phyloP scores from a whole-genome alignment of 2,113 vertebrate genomes.

The Rousettus leschenaultii region DNA sequence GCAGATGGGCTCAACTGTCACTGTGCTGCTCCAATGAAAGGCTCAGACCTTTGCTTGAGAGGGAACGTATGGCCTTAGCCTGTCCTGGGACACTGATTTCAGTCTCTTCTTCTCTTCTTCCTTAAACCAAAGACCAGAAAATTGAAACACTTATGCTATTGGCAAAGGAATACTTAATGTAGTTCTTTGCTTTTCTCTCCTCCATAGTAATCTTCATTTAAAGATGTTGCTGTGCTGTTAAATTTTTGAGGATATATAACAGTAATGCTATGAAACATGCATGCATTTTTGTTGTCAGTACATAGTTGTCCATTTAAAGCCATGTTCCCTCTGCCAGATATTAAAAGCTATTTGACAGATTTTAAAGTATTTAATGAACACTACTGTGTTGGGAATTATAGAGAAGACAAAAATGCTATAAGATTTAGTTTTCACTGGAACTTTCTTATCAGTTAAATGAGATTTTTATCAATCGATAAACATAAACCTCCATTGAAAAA shows the following conservation, averaged over 20 bases:
- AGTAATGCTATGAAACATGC: slow-evolving; percentile 88
- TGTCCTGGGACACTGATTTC: slow-evolving; percentile 49
- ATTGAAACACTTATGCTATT: slow-evolving; percentile 55
- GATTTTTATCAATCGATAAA: not conserved
- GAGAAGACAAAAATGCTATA: not conserved
- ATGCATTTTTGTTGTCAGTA: slow-evolving; percentile 88
- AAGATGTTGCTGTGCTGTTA: slow-evolving; percentile 76
- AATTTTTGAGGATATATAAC: slow-evolving; percentile 73
- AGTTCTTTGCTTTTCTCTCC: slow-evolving; percentile 85
- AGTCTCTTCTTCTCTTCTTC: slow-evolving; percentile 54
- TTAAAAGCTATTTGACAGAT: not conserved
- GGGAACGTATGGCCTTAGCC: slow-evolving; percentile 1
- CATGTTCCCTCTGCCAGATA: slow-evolving; percentile 91
- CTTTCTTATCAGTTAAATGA: slow-evolving; percentile 3
- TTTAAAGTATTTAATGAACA: not conserved
- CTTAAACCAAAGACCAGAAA: slow-evolving; percentile 61
- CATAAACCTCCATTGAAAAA: not conserved
- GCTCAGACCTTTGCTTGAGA: not conserved
- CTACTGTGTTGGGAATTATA: not conserved
- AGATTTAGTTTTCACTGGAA: not conserved
- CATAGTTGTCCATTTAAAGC: slow-evolving; percentile 92
- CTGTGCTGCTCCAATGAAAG: slow-evolving; percentile 57
- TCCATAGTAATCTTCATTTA: slow-evolving; percentile 77
- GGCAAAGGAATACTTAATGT: slow-evolving; percentile 69
- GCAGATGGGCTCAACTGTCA: slow-evolving; percentile 58